These are phyloP conservation scores for Hypsibius dujardini DNA, from an alignment of 1,140 invertebrate genomes.

Conservation along the genomic window DNA sequence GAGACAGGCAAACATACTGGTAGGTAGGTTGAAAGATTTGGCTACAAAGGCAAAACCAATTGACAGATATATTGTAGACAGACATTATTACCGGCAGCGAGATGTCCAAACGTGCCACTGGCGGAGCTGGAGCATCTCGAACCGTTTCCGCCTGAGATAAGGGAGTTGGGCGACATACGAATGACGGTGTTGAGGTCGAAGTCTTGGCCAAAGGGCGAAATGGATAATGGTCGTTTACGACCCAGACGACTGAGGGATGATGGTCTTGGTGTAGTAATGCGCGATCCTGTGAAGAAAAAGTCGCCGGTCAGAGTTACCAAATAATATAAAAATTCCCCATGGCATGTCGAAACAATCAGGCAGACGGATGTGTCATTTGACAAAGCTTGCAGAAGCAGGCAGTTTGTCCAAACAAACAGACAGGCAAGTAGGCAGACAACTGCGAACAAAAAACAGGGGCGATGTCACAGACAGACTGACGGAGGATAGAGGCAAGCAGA, in stretches of 20 bases:
- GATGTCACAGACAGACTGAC: too few species aligned
- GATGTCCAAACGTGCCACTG: conserved; percentile 78
- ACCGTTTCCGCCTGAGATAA: conserved; percentile 73
- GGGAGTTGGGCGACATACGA: conserved; percentile 74
- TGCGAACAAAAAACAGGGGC: too few species aligned
- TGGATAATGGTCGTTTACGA: conserved; percentile 73
- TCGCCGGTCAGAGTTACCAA: neutral
- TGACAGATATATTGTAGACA: conserved; percentile 14
- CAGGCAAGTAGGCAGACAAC: too few species aligned
- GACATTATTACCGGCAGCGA: conserved; percentile 53
- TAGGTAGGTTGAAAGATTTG: neutral
- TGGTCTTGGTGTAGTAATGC: neutral
- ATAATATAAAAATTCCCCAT: neutral
- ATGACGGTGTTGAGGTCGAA: conserved; percentile 87
- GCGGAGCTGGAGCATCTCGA: conserved; percentile 61
- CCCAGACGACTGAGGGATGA: conserved; percentile 25
- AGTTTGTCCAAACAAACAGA: too few species aligned
- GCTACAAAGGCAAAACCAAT: conserved; percentile 15
- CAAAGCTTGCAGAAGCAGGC: too few species aligned
- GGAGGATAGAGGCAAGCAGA: too few species aligned
- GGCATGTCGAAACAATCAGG: neutral
- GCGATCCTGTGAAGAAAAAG: neutral
- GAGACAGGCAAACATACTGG: conserved; percentile 1
- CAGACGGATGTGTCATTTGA: neutral
- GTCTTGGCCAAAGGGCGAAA: conserved; percentile 71